Evolutionary conservation across 2,888 invertebrate genomes (phyloP), one percentile per base, ranked within the genome.

Genomic region (Xestia c-nigrum): DNA sequence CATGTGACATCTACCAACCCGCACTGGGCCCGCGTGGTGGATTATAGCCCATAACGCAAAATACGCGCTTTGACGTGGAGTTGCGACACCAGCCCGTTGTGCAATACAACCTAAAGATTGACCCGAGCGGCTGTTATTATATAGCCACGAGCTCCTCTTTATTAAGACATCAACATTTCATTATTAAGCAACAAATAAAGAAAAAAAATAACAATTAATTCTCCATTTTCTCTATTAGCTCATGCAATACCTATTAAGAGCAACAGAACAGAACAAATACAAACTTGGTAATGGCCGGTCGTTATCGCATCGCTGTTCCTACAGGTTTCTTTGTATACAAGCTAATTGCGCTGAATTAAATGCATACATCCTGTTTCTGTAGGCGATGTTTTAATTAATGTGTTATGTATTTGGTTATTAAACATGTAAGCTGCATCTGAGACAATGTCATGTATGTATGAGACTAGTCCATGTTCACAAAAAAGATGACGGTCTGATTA

Each of bases 211-310:
- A 9, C 52, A 47, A 69, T 66, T 50, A 57, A 70, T 70, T 61
- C 0, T 31, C 0, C 40, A 70, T 70, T 43, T 63, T 31, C 38
- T 43, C 3, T 69, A 65, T 69, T 65, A 66, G 50, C 61, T 47
- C 6, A 57, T 61, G 55, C 47, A 75, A 81, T 65, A 68, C 55
- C 61, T 59, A 76, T 70, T 81, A n/a, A 71, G 14, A 67, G 24
- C 55, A 46, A 76, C 31, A 66, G 12, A 24, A 24, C 55, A 57
- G 46, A 66, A 70, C 55, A 82, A 82, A 67, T 70, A 82, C 5
- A 10, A 46, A 43, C 38, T 67, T 21, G n/a, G 38, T 76, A 80
- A 82, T 67, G 70, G 19, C 80, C 50, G 66, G n/a, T 80, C 67
- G 61, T 76, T 81, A 80, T 81, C 66, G 21, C 70, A 24, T 70